Conservation (phyloP, 2,888 invertebrate species). For the Drosophila limbata region DNA sequence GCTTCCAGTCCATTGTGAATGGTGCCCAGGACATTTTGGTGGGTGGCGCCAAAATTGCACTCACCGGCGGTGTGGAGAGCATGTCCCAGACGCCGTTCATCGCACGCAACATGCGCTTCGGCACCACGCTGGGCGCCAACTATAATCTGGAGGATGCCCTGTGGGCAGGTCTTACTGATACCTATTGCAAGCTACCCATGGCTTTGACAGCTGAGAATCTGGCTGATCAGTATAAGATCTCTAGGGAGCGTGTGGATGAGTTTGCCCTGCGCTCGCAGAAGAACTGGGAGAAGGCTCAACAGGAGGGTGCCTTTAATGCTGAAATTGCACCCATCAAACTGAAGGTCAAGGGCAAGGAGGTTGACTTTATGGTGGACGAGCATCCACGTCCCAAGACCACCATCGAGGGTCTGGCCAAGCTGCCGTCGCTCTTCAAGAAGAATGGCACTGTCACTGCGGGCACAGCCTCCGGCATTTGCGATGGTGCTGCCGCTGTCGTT, state of each 20-base stretch:
- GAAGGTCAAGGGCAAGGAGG: conserved; percentile 93
- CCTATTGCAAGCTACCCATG: conserved; percentile 96
- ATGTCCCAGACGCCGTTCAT: conserved; percentile 97
- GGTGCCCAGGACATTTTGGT: conserved; percentile 96
- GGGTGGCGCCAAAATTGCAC: conserved; percentile 93
- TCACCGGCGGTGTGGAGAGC: conserved; percentile 97
- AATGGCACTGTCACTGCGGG: conserved; percentile 97
- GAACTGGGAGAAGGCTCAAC: conserved; percentile 95
- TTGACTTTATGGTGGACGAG: conserved; percentile 94
- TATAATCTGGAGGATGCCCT: conserved; percentile 94
- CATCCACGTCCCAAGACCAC: conserved; percentile 91
- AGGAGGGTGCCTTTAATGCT: conserved; percentile 94
- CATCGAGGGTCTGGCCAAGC: conserved; percentile 92
- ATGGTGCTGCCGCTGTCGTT: conserved; percentile 97
- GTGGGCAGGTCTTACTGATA: conserved; percentile 95
- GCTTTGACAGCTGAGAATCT: conserved; percentile 97
- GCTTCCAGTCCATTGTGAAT: conserved; percentile 97
- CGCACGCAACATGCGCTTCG: conserved; percentile 94
- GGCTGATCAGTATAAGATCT: conserved; percentile 93
- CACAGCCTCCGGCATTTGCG: conserved; percentile 97
- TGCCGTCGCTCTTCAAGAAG: conserved; percentile 96
- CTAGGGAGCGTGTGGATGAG: conserved; percentile 93
- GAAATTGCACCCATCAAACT: conserved; percentile 95
- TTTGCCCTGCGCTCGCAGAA: conserved; percentile 94
- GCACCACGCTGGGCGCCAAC: conserved; percentile 92